Evolutionary conservation across 1,140 invertebrate genomes (phyloP).

Genomic region (Drosophila persimilis): DNA sequence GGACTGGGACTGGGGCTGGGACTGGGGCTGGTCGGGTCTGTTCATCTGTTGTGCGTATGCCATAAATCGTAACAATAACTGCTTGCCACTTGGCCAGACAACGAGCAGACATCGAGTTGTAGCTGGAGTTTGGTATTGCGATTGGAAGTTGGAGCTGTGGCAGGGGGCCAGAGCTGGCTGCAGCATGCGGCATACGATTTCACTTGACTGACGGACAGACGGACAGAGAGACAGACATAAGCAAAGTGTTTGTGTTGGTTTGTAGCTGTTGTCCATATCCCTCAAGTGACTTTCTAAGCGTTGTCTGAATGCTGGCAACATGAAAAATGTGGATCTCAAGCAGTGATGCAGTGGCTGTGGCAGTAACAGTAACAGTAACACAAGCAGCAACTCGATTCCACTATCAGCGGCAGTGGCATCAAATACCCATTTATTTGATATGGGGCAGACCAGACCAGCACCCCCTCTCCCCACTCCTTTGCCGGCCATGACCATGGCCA

Average conservation of each 20-base stretch:
- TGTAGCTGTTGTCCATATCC: slow-evolving; percentile 34
- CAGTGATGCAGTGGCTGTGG: slow-evolving; percentile 36
- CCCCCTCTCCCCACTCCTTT: background rate
- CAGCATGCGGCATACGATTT: slow-evolving; percentile 64
- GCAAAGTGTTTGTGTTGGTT: slow-evolving; percentile 50
- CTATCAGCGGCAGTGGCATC: slow-evolving; percentile 34
- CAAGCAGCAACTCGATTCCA: slow-evolving; percentile 19
- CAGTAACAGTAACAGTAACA: slow-evolving; percentile 16
- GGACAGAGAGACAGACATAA: slow-evolving; percentile 14
- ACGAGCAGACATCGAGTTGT: slow-evolving; percentile 48
- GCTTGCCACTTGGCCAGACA: slow-evolving; percentile 70
- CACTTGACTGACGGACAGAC: slow-evolving; percentile 62
- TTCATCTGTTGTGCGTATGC: slow-evolving; percentile 71
- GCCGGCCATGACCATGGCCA: slow-evolving; percentile 24
- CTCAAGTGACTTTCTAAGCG: slow-evolving; percentile 65
- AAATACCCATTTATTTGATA: slow-evolving; percentile 63
- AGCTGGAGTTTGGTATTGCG: slow-evolving; percentile 17
- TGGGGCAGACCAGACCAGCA: slow-evolving; percentile 1
- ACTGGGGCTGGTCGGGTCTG: slow-evolving; percentile 1
- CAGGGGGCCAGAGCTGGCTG: slow-evolving; percentile 17
- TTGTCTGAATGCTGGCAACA: slow-evolving; percentile 58
- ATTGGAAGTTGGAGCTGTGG: slow-evolving; percentile 7
- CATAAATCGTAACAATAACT: slow-evolving; percentile 79
- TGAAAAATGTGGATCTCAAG: slow-evolving; percentile 74
- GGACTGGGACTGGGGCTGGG: background rate